phyloP scores from a whole-genome alignment of 1,140 invertebrate species.

The Ceratina calcarata region DNA sequence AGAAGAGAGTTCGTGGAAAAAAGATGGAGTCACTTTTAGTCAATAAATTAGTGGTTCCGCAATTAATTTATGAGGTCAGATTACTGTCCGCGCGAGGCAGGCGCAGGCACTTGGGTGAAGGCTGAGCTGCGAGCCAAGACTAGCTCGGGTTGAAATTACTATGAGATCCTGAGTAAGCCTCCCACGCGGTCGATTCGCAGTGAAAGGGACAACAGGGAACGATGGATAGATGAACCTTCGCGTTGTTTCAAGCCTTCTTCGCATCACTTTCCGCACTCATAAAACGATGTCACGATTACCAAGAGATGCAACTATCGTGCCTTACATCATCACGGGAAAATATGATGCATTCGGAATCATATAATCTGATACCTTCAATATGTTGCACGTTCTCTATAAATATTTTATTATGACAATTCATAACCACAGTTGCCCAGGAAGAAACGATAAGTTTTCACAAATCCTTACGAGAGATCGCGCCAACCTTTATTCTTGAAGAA shows the following conservation, averaged over 20 bases:
- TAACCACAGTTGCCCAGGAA: background rate
- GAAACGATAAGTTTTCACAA: slow-evolving; percentile 25
- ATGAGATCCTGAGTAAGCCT: slow-evolving; percentile 68
- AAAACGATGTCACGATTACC: slow-evolving; percentile 50
- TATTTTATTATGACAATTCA: background rate
- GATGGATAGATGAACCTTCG: slow-evolving; percentile 64
- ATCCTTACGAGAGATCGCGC: slow-evolving; percentile 38
- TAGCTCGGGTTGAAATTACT: slow-evolving; percentile 71
- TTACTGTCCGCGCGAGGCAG: slow-evolving; percentile 18
- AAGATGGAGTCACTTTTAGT: too few species aligned
- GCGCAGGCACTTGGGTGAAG: slow-evolving; percentile 29
- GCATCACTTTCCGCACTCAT: slow-evolving; percentile 27
- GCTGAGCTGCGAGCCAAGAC: slow-evolving; percentile 64
- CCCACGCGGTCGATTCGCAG: slow-evolving; percentile 70
- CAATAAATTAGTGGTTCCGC: background rate
- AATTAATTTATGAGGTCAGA: background rate
- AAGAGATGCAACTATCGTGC: background rate
- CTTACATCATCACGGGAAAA: background rate
- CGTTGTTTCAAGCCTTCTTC: slow-evolving; percentile 49
- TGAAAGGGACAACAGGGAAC: slow-evolving; percentile 73
- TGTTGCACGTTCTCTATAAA: background rate
- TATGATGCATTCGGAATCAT: background rate
- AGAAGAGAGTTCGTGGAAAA: background rate
- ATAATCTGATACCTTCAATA: background rate
- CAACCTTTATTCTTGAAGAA: slow-evolving; percentile 62